Conservation (phyloP, 2,888 invertebrate species). For the Notodonta ziczac region DNA sequence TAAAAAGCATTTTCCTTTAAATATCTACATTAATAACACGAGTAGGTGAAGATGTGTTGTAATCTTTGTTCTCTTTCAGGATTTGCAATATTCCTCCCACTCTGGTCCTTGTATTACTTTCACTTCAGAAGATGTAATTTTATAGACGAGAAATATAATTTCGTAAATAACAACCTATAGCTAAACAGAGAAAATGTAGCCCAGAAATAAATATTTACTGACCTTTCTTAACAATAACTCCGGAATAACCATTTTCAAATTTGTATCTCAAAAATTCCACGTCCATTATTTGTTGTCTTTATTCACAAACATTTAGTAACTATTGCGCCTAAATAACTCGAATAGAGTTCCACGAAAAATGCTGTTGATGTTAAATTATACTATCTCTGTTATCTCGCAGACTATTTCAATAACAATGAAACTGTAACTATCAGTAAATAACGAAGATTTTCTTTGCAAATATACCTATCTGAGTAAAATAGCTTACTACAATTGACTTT, state of each 20-base stretch:
- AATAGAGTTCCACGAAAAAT: constrained; percentile 30
- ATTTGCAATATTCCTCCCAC: not conserved
- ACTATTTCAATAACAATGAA: constrained; percentile 35
- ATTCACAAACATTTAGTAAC: constrained; percentile 23
- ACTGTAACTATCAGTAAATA: constrained; percentile 30
- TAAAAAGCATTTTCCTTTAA: not conserved
- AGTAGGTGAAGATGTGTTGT: too few relatives aligned
- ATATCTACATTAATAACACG: not conserved
- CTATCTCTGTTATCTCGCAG: constrained; percentile 30
- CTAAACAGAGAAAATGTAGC: too few relatives aligned
- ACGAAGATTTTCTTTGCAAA: constrained; percentile 30
- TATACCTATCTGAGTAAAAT: constrained; percentile 29
- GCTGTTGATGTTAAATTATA: constrained; percentile 25
- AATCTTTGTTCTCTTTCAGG: not conserved
- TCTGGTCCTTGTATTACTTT: too few relatives aligned
- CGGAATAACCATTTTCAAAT: constrained; percentile 65
- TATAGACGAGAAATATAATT: too few relatives aligned
- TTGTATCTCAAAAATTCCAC: constrained; percentile 66
- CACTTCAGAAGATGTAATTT: too few relatives aligned
- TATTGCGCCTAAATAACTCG: constrained; percentile 10
- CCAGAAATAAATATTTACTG: constrained; percentile 33
- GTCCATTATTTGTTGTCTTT: constrained; percentile 53
- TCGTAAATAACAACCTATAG: too few relatives aligned
- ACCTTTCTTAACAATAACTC: constrained; percentile 67
- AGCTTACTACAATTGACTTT: constrained; percentile 6